Percentiles rank a stretch among this genome's conserved stretches.
Evolutionary conservation across 2,888 invertebrate genomes (phyloP).

Genomic region (Napeogenes sylphis): DNA sequence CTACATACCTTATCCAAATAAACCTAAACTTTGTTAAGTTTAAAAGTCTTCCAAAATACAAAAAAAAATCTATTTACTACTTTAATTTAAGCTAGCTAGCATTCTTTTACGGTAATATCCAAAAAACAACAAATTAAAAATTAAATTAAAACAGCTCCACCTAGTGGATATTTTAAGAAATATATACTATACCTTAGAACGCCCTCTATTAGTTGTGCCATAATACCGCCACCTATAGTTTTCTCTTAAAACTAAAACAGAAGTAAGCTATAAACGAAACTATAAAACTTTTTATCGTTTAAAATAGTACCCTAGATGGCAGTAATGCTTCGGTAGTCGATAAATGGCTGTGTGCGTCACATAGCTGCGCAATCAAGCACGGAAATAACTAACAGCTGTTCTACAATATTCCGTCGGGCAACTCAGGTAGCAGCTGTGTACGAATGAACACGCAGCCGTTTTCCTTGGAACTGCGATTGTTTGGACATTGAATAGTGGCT

Average conservation of each 20-base stretch:
- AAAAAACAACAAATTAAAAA: too few species aligned
- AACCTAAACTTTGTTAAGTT: too few species aligned
- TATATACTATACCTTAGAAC: too few species aligned
- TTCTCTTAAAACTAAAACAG: not conserved
- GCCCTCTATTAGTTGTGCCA: too few species aligned
- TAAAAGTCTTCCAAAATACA: too few species aligned
- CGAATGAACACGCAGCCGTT: constrained; percentile 59
- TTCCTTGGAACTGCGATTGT: constrained; percentile 71
- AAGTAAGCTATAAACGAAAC: not conserved
- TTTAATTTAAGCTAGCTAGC: too few species aligned
- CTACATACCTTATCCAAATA: too few species aligned
- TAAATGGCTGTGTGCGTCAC: constrained; percentile 66
- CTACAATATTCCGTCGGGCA: constrained; percentile 74
- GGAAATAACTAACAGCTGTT: constrained; percentile 77
- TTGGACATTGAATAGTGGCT: constrained; percentile 56
- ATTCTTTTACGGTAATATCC: too few species aligned
- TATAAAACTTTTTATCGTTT: not conserved
- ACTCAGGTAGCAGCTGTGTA: constrained; percentile 66
- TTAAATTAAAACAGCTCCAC: too few species aligned
- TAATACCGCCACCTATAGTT: constrained; percentile 4
- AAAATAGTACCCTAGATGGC: constrained; percentile 37
- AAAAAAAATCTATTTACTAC: too few species aligned
- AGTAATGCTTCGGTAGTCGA: constrained; percentile 47
- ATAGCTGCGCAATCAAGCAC: constrained; percentile 71
- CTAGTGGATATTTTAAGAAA: too few species aligned